These are phyloP conservation scores for Tauraco hartlaubi DNA, from an alignment of 2,797 vertebrate genomes.

Conservation along the genomic window DNA sequence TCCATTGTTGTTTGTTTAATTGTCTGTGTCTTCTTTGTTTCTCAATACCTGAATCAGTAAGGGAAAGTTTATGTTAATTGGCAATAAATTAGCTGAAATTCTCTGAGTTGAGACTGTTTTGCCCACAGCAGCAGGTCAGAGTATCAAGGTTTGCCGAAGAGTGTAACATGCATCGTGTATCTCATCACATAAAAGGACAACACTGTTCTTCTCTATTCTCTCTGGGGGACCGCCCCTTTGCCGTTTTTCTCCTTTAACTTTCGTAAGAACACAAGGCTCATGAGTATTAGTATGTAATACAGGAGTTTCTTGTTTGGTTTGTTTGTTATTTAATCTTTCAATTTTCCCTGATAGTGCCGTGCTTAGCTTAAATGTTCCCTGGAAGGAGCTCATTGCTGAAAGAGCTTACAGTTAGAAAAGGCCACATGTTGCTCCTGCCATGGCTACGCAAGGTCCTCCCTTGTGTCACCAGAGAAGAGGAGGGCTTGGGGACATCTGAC, in stretches of 20 bases:
- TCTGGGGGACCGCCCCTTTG: background rate
- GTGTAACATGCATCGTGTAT: background rate
- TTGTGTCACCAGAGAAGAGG: background rate
- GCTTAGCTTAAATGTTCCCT: background rate
- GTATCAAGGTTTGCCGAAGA: background rate
- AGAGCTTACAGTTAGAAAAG: background rate
- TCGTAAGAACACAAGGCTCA: background rate
- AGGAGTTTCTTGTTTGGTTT: background rate
- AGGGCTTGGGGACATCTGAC: background rate
- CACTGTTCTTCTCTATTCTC: background rate
- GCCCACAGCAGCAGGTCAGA: background rate
- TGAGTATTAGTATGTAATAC: background rate
- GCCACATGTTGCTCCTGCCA: background rate
- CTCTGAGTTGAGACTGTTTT: background rate
- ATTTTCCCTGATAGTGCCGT: background rate
- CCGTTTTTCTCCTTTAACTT: background rate
- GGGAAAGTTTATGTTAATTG: background rate
- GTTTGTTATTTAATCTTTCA: background rate
- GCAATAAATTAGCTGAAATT: background rate
- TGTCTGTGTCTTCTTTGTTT: background rate
- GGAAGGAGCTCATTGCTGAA: background rate
- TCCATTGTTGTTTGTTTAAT: background rate
- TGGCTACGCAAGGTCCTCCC: background rate
- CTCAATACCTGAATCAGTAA: background rate
- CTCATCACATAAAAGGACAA: background rate